phyloP scores from a whole-genome alignment of 1,140 invertebrate genomes.

The Brachystomella parvula region DNA sequence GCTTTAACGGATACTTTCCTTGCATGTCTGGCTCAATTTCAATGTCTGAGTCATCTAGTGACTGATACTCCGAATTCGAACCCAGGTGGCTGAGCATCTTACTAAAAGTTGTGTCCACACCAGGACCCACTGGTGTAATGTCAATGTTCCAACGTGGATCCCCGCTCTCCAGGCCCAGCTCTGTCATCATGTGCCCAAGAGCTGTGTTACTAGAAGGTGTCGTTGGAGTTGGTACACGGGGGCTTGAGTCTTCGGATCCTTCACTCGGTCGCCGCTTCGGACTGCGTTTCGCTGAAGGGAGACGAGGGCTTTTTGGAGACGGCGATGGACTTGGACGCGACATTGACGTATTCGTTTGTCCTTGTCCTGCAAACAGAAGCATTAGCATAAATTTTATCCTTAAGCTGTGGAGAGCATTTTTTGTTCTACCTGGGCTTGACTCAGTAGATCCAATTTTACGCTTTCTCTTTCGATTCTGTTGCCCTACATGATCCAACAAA shows the following conservation, averaged over 20 bases:
- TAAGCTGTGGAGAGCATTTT: not conserved
- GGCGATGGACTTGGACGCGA: slow-evolving; percentile 27
- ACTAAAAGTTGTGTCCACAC: not conserved
- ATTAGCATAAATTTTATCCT: not conserved
- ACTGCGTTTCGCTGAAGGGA: slow-evolving; percentile 11
- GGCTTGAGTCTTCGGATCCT: slow-evolving; percentile 17
- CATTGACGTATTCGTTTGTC: slow-evolving; percentile 11
- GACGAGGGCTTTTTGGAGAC: slow-evolving; percentile 24
- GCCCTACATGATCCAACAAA: slow-evolving; percentile 27
- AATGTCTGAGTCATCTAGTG: slow-evolving; percentile 10
- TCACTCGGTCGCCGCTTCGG: slow-evolving; percentile 29
- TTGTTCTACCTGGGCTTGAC: not conserved
- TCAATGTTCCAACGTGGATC: slow-evolving; percentile 37
- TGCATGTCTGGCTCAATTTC: not conserved
- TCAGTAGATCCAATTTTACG: slow-evolving; percentile 20
- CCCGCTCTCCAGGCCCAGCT: slow-evolving; percentile 21
- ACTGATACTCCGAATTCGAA: not conserved
- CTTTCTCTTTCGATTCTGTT: slow-evolving; percentile 19
- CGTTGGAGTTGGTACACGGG: slow-evolving; percentile 21
- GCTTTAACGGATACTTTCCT: not conserved
- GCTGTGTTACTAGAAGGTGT: slow-evolving; percentile 2
- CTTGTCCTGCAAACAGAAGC: slow-evolving; percentile 1
- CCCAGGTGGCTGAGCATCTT: not conserved
- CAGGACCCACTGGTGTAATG: slow-evolving; percentile 30
- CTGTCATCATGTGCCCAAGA: slow-evolving; percentile 17